phyloP scores from a whole-genome alignment of 2,797 vertebrate species.

The Sebastes trivittatus region DNA sequence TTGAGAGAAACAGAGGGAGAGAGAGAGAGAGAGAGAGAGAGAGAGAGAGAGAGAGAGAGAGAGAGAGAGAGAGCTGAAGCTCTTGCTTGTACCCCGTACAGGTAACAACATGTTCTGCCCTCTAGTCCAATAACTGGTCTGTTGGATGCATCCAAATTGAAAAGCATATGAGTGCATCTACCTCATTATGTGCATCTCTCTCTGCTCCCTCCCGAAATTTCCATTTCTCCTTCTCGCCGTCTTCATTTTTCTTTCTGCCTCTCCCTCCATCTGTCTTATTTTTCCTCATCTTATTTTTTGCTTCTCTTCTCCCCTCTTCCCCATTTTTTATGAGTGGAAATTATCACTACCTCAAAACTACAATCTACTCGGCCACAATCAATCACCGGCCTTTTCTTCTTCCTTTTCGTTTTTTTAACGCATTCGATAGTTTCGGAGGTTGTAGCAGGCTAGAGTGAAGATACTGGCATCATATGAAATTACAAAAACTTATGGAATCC shows the following conservation, averaged over 20 bases:
- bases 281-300: neutral
- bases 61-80: neutral
- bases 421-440: too few species aligned
- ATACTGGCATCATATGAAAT: too few species aligned
- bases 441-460: too few species aligned
- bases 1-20: neutral
- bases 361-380: neutral
- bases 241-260: neutral
- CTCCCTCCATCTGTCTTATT: neutral
- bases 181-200: slow-evolving; percentile 24
- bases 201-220: neutral
- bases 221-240: neutral
- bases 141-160: slow-evolving; percentile 41
- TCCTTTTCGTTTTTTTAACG: neutral
- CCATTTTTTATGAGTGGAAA: neutral
- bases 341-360: neutral
- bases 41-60: neutral
- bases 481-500: fast-evolving
- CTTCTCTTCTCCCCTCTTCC: neutral
- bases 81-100: slow-evolving; percentile 7
- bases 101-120: slow-evolving; percentile 52
- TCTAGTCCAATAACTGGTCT: slow-evolving; percentile 47
- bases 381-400: neutral
- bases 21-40: neutral
- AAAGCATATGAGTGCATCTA: slow-evolving; percentile 39